phyloP scores from a whole-genome alignment of 2,888 invertebrate species.

The Tenthredo livida region DNA sequence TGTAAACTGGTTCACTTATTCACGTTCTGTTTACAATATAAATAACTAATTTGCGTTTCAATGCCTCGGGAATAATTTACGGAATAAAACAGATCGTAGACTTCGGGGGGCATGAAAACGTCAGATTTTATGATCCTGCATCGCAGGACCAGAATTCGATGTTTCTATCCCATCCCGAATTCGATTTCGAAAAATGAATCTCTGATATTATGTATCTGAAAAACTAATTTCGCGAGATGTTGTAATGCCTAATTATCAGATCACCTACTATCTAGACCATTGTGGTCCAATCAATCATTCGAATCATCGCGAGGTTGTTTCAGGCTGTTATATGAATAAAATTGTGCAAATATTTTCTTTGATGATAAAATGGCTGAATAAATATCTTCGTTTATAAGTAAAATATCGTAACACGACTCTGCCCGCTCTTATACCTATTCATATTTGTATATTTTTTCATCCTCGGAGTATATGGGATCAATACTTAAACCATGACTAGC shows the following conservation, averaged over 20 bases:
- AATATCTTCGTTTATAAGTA: neutral
- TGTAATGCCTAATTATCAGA: neutral
- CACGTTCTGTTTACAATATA: neutral
- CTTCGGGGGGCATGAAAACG: neutral
- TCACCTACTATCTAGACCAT: neutral
- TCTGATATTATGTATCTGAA: neutral
- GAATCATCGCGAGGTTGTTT: neutral
- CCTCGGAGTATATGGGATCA: neutral
- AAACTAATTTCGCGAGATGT: neutral
- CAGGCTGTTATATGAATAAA: neutral
- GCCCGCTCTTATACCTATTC: neutral
- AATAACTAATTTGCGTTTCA: neutral
- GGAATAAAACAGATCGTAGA: neutral
- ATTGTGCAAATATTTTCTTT: neutral
- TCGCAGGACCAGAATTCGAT: neutral
- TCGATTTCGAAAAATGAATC: too few species aligned
- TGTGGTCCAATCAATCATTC: neutral
- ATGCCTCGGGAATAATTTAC: neutral
- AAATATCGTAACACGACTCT: neutral
- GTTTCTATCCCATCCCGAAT: neutral
- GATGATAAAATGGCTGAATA: neutral
- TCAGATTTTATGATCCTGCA: neutral
- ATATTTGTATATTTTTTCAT: neutral
- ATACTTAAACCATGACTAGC: slow-evolving; percentile 10
- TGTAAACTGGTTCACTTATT: slow-evolving; percentile 6